Evolutionary conservation across 2,797 vertebrate genomes (phyloP).

Genomic region (Manis crassicaudata): DNA sequence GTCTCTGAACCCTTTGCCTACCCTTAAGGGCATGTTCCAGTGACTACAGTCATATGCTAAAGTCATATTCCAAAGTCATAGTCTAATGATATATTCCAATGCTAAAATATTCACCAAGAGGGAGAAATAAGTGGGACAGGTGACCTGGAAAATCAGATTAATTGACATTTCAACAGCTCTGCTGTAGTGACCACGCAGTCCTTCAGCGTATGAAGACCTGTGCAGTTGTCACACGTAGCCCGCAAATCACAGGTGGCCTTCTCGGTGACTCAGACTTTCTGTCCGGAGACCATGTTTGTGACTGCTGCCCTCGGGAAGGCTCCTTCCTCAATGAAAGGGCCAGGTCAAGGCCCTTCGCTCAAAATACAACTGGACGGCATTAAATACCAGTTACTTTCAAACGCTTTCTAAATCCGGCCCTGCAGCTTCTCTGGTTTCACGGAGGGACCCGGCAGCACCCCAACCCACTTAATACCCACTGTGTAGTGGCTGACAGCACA

Average conservation of each 20-base stretch:
- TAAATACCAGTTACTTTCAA: slow-evolving; percentile 68
- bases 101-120: not conserved
- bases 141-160: not conserved
- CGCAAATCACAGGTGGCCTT: slow-evolving; percentile 20
- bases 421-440: slow-evolving; percentile 61
- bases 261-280: slow-evolving; percentile 47
- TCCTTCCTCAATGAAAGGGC: slow-evolving; percentile 72
- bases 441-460: not conserved
- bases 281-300: not conserved
- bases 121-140: not conserved
- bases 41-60: not conserved
- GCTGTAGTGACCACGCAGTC: not conserved
- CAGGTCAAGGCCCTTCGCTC: slow-evolving; percentile 47
- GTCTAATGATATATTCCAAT: no score
- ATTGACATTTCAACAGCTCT: not conserved
- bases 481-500: slow-evolving; percentile 35
- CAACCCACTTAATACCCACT: slow-evolving; percentile 47
- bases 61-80: no score
- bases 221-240: not conserved
- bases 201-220: not conserved
- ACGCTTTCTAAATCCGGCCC: slow-evolving; percentile 70
- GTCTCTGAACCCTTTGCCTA: not conserved
- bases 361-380: slow-evolving; percentile 59
- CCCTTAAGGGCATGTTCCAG: not conserved
- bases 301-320: not conserved